Percentiles rank a stretch among this genome's conserved stretches.
Evolutionary conservation across 2,113 vertebrate genomes (phyloP).

Genomic region (Gadus chalcogrammus): DNA sequence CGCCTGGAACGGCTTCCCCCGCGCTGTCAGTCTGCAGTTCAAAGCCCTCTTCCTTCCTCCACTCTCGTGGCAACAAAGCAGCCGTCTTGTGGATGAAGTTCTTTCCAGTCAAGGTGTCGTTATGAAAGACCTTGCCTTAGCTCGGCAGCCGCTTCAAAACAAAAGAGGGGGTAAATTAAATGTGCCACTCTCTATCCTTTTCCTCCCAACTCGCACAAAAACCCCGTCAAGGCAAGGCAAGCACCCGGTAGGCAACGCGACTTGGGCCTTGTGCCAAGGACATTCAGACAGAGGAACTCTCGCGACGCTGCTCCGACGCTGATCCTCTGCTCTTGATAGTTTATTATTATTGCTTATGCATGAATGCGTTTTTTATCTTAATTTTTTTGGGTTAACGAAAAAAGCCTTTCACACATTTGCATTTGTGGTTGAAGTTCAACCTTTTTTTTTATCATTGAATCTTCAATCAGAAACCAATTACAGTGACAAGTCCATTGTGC

Average conservation of each 20-base stretch:
- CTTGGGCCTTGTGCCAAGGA: constrained; percentile 37
- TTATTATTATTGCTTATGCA: not conserved
- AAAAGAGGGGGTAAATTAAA: constrained; percentile 50
- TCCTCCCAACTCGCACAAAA: constrained; percentile 3
- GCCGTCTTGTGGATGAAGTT: constrained; percentile 66
- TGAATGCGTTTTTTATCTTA: not conserved
- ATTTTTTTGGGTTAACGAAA: not conserved
- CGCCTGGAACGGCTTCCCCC: constrained; percentile 53
- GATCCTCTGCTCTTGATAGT: constrained; percentile 8
- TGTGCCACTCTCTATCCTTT: constrained; percentile 40
- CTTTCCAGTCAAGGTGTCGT: constrained; percentile 62
- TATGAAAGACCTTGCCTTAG: constrained; percentile 49
- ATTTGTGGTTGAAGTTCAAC: no score
- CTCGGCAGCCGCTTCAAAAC: constrained; percentile 32
- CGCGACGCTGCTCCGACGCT: not conserved
- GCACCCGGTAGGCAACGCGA: constrained; percentile 1
- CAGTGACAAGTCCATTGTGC: no score
- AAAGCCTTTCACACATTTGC: no score
- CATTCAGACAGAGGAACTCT: constrained; percentile 7
- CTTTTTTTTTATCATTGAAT: no score
- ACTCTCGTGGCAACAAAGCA: constrained; percentile 63
- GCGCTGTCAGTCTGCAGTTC: constrained; percentile 61
- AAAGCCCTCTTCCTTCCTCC: constrained; percentile 52
- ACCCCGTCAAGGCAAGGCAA: not conserved
- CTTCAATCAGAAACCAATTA: no score